Evolutionary conservation across 2,113 vertebrate genomes (phyloP).

Genomic region (Lagenorhynchus albirostris): DNA sequence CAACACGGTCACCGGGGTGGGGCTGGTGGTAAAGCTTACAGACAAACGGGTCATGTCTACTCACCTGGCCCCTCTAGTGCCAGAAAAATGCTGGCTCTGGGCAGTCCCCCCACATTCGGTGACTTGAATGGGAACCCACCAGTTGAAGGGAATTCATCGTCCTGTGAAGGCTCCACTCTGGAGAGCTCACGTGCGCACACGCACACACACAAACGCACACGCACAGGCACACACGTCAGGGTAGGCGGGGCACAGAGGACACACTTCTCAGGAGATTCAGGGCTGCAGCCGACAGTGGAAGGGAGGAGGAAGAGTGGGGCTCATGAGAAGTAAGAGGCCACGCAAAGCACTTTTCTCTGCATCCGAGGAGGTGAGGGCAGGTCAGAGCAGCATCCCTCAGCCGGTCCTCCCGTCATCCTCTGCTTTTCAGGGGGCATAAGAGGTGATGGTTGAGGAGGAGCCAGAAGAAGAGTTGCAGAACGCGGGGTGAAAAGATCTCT

Average conservation of each 20-base stretch:
- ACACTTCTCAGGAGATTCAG: neutral
- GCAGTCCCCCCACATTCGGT: neutral
- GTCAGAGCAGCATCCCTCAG: neutral
- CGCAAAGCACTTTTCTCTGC: neutral
- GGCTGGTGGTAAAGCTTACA: neutral
- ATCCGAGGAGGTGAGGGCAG: neutral
- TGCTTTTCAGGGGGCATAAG: neutral
- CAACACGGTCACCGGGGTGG: neutral
- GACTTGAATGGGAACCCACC: neutral
- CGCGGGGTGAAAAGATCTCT: neutral
- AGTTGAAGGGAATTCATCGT: neutral
- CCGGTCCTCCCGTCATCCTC: neutral
- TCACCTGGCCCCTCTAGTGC: neutral
- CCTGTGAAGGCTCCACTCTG: neutral
- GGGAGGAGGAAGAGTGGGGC: neutral
- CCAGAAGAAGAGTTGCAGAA: neutral
- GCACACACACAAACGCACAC: fast-evolving
- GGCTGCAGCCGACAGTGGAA: neutral
- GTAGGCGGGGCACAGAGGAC: neutral
- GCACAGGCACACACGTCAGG: neutral
- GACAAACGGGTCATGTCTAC: neutral
- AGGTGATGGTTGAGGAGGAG: neutral
- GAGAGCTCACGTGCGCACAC: neutral
- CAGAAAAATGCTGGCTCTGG: neutral
- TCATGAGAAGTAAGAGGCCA: neutral